Evolutionary conservation across 2,888 invertebrate species (phyloP).

Genomic region (Parnassius smintheus): DNA sequence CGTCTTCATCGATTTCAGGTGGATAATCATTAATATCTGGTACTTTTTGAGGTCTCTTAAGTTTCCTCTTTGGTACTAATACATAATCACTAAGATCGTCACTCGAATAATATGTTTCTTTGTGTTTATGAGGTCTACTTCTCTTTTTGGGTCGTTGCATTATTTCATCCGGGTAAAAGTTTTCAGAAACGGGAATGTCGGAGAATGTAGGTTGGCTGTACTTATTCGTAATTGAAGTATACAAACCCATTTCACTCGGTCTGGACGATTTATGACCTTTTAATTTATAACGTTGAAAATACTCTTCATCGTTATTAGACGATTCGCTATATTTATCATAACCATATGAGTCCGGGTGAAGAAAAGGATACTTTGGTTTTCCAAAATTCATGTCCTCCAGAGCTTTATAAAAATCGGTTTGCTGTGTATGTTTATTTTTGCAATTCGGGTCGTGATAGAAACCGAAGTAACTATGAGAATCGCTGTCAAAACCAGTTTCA

Average conservation of each 20-base stretch:
- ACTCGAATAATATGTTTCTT: slow-evolving; percentile 47
- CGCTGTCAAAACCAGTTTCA: slow-evolving; percentile 46
- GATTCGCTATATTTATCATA: slow-evolving; percentile 61
- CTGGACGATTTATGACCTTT: slow-evolving; percentile 48
- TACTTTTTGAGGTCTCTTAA: slow-evolving; percentile 52
- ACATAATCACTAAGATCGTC: slow-evolving; percentile 66
- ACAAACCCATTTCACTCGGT: slow-evolving; percentile 49
- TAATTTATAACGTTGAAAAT: slow-evolving; percentile 47
- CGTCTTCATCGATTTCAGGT: slow-evolving; percentile 52
- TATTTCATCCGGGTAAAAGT: slow-evolving; percentile 55
- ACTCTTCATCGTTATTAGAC: slow-evolving; percentile 55
- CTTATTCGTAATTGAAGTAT: slow-evolving; percentile 38
- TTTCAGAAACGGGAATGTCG: slow-evolving; percentile 52
- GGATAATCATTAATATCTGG: slow-evolving; percentile 55
- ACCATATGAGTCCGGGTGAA: slow-evolving; percentile 48
- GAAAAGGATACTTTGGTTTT: slow-evolving; percentile 53
- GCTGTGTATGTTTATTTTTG: slow-evolving; percentile 64
- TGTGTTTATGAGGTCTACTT: slow-evolving; percentile 53
- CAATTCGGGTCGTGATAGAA: slow-evolving; percentile 64
- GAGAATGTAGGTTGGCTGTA: slow-evolving; percentile 50
- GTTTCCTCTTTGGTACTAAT: slow-evolving; percentile 69
- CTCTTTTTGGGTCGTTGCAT: slow-evolving; percentile 62
- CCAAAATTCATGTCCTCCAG: slow-evolving; percentile 51
- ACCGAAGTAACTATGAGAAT: slow-evolving; percentile 62
- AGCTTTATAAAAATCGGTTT: slow-evolving; percentile 51